Evolutionary conservation across 1,140 invertebrate species (phyloP), one percentile per base, ranked within the genome.

Genomic region (Macrocentrus cingulum): DNA sequence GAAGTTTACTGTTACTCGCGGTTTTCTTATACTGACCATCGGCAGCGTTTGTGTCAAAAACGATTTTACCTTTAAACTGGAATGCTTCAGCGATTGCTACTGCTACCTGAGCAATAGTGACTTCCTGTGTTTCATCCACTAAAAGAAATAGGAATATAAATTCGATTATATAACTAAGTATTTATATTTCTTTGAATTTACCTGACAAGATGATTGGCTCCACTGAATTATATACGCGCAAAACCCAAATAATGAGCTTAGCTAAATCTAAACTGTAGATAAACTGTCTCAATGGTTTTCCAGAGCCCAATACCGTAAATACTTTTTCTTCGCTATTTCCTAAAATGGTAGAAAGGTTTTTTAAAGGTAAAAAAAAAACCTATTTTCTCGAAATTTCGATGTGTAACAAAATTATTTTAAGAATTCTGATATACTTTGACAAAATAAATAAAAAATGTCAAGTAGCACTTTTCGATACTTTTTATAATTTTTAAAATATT

Each of bases 21-120:
- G 97, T 99, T 80, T 99, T 99, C 76, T 99, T 99, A 70, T 88
- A 93, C 77, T 99, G 97, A 0, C 97, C 97, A 83, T 99, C 97
- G 0, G 95, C 89, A 72, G 92, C 92, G 1, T 82, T 85, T 0
- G 88, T 89, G 79, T 99, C 95, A 76, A 88, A 96, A 37, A 84
- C 77, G 5, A 94, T 81, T 65, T 86, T 79, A 0, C 90, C 88
- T 70, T 86, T 81, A 65, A 89, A 88, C n/a, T 84, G 70, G 72
- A 89, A 88, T 0, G 91, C 89, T 65, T 90, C 85, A 2, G 88
- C 86, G 53, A 98, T 87, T 44, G 88, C 75, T 67, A 92, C 84
- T 0, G 94, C 94, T 16, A 89, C 89, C 55, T 91, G 80, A 46
- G 85, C 87, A 66, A 99, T 98, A 3, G 91, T 87, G 0, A 97